Percentiles rank a stretch among this genome's conserved stretches.
These are phyloP conservation scores for Mellilla xanthometata DNA, from an alignment of 2,888 invertebrate genomes.

Conservation along the genomic window DNA sequence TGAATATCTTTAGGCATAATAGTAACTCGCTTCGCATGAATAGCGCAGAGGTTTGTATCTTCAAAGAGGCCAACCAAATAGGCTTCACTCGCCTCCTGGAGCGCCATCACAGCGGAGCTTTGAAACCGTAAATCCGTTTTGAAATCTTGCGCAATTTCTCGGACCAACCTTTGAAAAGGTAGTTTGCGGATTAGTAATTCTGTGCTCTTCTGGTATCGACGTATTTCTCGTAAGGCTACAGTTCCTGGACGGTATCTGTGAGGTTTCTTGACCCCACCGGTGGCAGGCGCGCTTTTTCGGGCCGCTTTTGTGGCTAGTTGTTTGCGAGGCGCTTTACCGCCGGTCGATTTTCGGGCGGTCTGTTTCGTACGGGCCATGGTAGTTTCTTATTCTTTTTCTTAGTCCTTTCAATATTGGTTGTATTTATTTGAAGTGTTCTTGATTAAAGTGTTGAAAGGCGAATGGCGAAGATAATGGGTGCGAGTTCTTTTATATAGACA, in stretches of 20 bases:
- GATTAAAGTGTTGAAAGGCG: too few relatives aligned
- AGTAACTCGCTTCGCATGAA: slow-evolving; percentile 83
- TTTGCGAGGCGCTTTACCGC: slow-evolving; percentile 88
- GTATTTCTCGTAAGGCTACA: slow-evolving; percentile 86
- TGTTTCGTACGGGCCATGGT: slow-evolving; percentile 90
- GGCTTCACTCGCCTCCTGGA: slow-evolving; percentile 84
- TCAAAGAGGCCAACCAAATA: slow-evolving; percentile 88
- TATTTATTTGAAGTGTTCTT: too few relatives aligned
- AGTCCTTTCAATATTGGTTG: too few relatives aligned
- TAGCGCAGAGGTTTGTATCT: slow-evolving; percentile 90
- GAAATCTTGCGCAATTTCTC: slow-evolving; percentile 89
- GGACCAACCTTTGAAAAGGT: slow-evolving; percentile 87
- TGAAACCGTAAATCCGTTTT: slow-evolving; percentile 88
- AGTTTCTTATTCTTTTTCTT: slow-evolving; percentile 16
- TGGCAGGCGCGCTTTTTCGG: slow-evolving; percentile 87
- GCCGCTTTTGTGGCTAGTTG: slow-evolving; percentile 88
- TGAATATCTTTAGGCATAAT: slow-evolving; percentile 72
- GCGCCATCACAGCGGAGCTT: slow-evolving; percentile 86
- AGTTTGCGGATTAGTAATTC: slow-evolving; percentile 87
- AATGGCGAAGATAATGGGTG: too few relatives aligned
- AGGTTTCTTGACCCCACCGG: slow-evolving; percentile 89
- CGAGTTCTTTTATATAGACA: too few relatives aligned
- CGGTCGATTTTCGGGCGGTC: slow-evolving; percentile 88
- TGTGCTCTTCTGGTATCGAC: slow-evolving; percentile 89
- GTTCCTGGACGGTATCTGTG: slow-evolving; percentile 87